phyloP scores from a whole-genome alignment of 2,888 invertebrate genomes.

The Spisula subtruncata region DNA sequence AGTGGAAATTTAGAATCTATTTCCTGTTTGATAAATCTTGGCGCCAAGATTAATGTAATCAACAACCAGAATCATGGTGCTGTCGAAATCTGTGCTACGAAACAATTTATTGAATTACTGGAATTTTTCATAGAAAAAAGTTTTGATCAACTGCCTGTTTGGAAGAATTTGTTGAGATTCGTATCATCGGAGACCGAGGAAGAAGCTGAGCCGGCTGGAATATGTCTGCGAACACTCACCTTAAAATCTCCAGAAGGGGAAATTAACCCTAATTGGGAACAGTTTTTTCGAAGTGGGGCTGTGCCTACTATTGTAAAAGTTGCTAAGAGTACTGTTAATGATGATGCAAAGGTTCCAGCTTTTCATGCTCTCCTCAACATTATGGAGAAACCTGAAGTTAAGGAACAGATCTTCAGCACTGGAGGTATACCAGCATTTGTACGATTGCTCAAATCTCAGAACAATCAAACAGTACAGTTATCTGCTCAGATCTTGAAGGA shows the following conservation, averaged over 20 bases:
- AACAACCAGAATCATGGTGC: conserved; percentile 86
- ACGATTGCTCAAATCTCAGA: conserved; percentile 80
- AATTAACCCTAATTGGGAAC: conserved; percentile 84
- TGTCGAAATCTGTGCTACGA: conserved; percentile 86
- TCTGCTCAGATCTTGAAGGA: conserved; percentile 82
- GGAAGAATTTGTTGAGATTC: conserved; percentile 85
- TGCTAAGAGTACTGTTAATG: conserved; percentile 78
- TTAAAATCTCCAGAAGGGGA: conserved; percentile 72
- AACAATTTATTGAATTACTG: conserved; percentile 81
- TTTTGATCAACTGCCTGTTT: conserved; percentile 82
- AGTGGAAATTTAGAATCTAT: conserved; percentile 84
- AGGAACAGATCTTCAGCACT: conserved; percentile 81
- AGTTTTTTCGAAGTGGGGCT: conserved; percentile 80
- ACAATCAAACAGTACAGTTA: conserved; percentile 79
- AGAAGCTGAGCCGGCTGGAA: conserved; percentile 83
- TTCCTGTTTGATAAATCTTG: conserved; percentile 82
- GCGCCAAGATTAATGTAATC: conserved; percentile 82
- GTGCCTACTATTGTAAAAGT: conserved; percentile 84
- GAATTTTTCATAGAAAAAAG: conserved; percentile 83
- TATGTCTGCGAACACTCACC: conserved; percentile 82
- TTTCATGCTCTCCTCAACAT: conserved; percentile 84
- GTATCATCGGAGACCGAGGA: conserved; percentile 83
- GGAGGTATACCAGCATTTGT: conserved; percentile 83
- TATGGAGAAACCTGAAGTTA: conserved; percentile 79
- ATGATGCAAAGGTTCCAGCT: conserved; percentile 83